Evolutionary conservation across 2,113 vertebrate species (phyloP), one percentile per base, ranked within the genome.

Genomic region (Mus spicilegus): DNA sequence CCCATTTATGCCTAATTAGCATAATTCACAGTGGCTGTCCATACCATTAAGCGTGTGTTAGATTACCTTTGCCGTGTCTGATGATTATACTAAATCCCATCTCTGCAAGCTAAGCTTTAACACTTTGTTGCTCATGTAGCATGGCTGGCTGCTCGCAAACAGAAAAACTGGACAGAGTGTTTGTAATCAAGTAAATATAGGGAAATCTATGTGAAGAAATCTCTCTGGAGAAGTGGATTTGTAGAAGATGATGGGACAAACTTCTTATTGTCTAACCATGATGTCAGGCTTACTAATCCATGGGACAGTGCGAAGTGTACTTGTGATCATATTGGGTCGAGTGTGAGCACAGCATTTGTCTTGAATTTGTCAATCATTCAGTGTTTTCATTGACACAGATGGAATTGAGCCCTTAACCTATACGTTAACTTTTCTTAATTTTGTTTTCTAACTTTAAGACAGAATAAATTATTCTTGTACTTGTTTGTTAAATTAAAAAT

Each of bases 1-100:
- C 87, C 85, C 90, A 70, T 92, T 89, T 73, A 12, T 92, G 39
- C 81, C 93, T 73, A 28, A 65, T 92, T 96, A 93, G 76, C 70
- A 73, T 77, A 84, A 81, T 77, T 81, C 81, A 73, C 24, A 16
- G 2, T 42, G 46, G 75, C 88, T 39, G 17, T 51, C 69, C 49
- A 11, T 75, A 26, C 49, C 49, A 61, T 69, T 76, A 54, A 54
- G 12, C 14, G 11, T 56, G 77, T 91, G 84, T 91, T 86, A n/a
- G 46, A 76, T 93, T 73, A 82, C 84, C 39, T 93, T 81, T 33
- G 80, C 87, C 5, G 0, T 76, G 61, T 81, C 90, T 87, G 85
- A 54, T 4, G 5, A 77, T 85, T 8, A 42, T 6, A 7, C 95
- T 90, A 56, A 91, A 63, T 96, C 87, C 81, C 42, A 3, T 82